Evolutionary conservation across 1,140 invertebrate species (phyloP).

Genomic region (Drosophila suzukii): DNA sequence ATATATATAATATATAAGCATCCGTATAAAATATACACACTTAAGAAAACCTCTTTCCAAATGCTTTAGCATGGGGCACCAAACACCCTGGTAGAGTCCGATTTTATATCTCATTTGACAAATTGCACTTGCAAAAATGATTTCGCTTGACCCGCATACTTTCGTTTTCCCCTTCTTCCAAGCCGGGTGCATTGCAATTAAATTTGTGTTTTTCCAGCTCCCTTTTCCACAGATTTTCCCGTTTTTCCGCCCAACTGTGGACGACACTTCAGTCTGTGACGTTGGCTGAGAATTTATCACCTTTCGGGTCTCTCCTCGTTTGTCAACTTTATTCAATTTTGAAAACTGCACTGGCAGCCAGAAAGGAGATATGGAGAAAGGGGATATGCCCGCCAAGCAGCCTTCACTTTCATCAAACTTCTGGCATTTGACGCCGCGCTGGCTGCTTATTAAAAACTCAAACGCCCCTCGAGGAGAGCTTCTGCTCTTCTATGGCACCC

Average conservation of each 20-base stretch:
- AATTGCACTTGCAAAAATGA: conserved; percentile 37
- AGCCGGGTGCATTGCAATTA: conserved; percentile 31
- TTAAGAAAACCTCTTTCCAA: background rate
- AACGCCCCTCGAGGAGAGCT: conserved; percentile 38
- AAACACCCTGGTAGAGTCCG: background rate
- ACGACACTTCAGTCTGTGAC: conserved; percentile 54
- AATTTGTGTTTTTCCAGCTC: conserved; percentile 45
- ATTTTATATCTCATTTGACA: conserved; percentile 37
- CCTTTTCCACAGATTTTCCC: conserved; percentile 14
- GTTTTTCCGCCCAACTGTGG: conserved; percentile 35
- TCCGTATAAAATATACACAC: background rate
- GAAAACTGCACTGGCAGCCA: conserved; percentile 36
- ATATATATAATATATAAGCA: too few species aligned
- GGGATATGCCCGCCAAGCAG: conserved; percentile 5
- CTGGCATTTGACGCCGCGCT: conserved; percentile 50
- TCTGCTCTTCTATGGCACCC: background rate
- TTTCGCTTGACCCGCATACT: conserved; percentile 32
- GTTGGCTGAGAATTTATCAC: conserved; percentile 58
- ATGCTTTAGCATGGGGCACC: background rate
- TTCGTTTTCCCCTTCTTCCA: background rate
- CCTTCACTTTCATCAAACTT: conserved; percentile 68
- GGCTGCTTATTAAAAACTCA: conserved; percentile 71
- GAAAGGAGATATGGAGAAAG: background rate
- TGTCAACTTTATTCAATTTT: conserved; percentile 68
- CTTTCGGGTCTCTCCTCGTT: conserved; percentile 46